These are phyloP conservation scores for Anisognathus igniventris DNA, from an alignment of 2,797 vertebrate species.

Conservation along the genomic window DNA sequence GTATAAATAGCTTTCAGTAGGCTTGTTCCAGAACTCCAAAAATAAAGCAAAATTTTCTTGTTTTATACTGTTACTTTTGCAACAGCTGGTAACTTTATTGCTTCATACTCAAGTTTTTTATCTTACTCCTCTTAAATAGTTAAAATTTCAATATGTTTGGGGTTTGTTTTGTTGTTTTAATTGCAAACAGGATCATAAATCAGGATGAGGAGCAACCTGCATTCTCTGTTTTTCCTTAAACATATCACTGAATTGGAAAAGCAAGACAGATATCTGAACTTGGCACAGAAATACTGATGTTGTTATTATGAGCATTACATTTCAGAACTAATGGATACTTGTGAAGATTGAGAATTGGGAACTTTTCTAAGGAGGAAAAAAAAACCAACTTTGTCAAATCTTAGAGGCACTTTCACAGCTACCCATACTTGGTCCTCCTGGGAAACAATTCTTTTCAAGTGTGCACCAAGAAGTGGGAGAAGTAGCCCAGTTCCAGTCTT, in stretches of 20 bases:
- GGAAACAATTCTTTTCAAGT: neutral
- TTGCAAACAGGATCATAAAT: neutral
- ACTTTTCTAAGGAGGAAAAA: neutral
- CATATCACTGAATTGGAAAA: neutral
- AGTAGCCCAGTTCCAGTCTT: neutral
- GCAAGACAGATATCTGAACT: neutral
- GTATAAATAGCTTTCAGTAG: neutral
- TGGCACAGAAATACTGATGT: neutral
- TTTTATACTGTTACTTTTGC: neutral
- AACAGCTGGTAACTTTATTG: neutral
- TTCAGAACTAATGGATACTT: neutral
- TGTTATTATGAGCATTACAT: neutral
- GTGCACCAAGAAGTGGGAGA: neutral
- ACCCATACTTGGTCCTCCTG: neutral
- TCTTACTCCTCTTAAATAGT: neutral
- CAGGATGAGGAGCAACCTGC: neutral
- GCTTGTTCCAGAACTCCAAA: neutral
- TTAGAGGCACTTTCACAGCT: neutral
- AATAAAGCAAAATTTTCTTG: neutral
- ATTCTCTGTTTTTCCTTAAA: neutral
- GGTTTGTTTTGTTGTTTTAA: neutral
- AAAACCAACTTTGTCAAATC: accelerated
- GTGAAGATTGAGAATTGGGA: neutral
- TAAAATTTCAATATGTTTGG: neutral
- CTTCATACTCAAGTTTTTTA: neutral